These are phyloP conservation scores for Gorsachius magnificus DNA, from an alignment of 2,797 vertebrate genomes.

Conservation along the genomic window DNA sequence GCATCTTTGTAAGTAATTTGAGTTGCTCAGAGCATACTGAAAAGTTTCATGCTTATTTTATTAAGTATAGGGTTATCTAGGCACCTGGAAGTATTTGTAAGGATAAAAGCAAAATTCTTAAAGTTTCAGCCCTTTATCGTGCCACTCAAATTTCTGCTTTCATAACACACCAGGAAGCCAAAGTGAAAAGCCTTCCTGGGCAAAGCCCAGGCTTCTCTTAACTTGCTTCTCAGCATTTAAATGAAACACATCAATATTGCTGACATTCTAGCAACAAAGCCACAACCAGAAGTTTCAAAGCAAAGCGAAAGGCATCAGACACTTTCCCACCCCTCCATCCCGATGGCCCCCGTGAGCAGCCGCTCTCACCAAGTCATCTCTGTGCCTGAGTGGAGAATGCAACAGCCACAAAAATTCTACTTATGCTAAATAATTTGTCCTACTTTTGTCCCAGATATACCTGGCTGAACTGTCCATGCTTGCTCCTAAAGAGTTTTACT, in stretches of 20 bases:
- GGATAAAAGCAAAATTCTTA: neutral
- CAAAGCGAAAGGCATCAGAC: neutral
- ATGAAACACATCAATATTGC: neutral
- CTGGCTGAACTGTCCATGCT: neutral
- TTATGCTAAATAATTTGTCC: neutral
- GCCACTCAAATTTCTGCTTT: neutral
- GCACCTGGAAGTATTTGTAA: neutral
- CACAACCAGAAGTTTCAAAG: neutral
- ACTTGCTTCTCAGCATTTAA: neutral
- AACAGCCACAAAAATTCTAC: neutral
- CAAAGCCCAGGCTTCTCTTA: neutral
- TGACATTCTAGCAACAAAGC: neutral
- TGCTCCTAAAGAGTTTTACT: neutral
- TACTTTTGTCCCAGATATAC: neutral
- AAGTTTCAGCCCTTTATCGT: neutral
- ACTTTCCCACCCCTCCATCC: neutral
- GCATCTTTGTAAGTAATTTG: neutral
- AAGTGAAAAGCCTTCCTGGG: neutral
- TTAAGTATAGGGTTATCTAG: neutral
- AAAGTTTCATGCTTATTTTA: neutral
- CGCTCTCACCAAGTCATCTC: neutral
- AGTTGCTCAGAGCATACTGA: neutral
- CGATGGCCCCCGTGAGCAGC: fast-evolving
- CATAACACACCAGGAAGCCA: neutral
- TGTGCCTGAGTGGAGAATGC: neutral